Base-by-base conservation (phyloP, 2,888 invertebrate species). In the Unio delphinus region DNA sequence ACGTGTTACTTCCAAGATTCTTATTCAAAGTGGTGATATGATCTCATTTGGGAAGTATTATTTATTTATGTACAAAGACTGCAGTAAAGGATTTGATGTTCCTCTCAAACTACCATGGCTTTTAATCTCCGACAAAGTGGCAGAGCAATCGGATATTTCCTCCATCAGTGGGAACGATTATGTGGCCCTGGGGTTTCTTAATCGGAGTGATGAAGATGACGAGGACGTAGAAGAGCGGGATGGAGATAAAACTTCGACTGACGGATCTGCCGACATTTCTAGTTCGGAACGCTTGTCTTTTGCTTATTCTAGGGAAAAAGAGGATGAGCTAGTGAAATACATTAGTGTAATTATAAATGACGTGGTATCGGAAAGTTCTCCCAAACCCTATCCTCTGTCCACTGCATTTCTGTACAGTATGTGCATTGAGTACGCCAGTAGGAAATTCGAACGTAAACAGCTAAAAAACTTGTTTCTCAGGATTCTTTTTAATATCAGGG, bases 41-140 rank as follows among this genome's bases (percentile, higher is more conserved):
- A 63, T 88, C 23, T 74, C 79, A 20, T 68, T 88, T 28, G 88
- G 88, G 4, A 75, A 79, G 26, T 80, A 86, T 67, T 88, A 88
- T 71, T 75, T 86, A 61, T 85, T 88, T 61, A 69, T 88, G 58
- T 87, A 84, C 75, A 87, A 88, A 77, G 86, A 87, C 61, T 83
- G 84, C 23, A 83, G 83, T 17, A 77, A 76, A 30, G 83, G 83
- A 30, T 71, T 74, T 59, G 86, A 86, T 65, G 79, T 84, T 34
- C 86, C 86, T 4, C 67, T 77, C 28, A 69, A 79, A 56, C 67
- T 86, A 55, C 78, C 83, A 60, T 86, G 86, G 86, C 73, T 83
- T 64, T 68, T 75, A 11, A 64, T 70, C 15, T 65, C 60, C 17
- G 74, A 69, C 45, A 70, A 68, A 11, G 64, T 74, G 2, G 64